Evolutionary conservation across 2,113 vertebrate genomes (phyloP), one percentile per base, ranked within the genome.

Genomic region (Rhynchopsitta pachyrhyncha): DNA sequence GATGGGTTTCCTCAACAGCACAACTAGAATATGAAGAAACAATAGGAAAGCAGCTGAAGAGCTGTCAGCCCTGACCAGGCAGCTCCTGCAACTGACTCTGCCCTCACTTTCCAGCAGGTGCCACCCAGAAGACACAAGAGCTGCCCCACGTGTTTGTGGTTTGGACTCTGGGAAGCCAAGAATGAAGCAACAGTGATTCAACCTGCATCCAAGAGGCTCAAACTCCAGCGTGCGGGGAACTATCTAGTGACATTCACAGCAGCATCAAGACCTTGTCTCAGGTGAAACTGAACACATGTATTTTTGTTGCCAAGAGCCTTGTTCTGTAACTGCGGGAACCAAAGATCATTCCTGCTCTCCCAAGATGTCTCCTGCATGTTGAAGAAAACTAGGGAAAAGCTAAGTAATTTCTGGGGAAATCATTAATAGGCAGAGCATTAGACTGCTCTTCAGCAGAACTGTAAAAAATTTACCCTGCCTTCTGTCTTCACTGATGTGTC

Each of bases 151-250:
- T 17, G 77, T 63, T 41, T 57, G 52, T 67, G 33, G 42, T 33
- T 23, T 80, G 41, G 46, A 44, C 16, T 64, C 44, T 23, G 25
- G 14, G 25, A 64, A 93, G 20, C 33, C 31, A n/a, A 59, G 33
- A 82, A 79, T 1, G 1, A 59, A 88, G 46, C 7, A 3, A 49
- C 39, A 64, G 13, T 11, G 19, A 73, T 50, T 79, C 84, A 60
- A 9, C 23, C 35, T 46, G 13, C 17, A 80, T 9, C 9, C 35
- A 20, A 7, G 10, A 46, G 29, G 10, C 66, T n/a, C 0, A 0
- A 25, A 37, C 23, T 62, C 55, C 55, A n/a, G 33, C 9, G 4
- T 59, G 33, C 20, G 9, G 55, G 55, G 33, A 59, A 59, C 33
- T 59, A 59, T 59, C 13, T 33, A 23, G 20, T 59, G 55, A n/a